Percentiles rank a stretch among this genome's conserved stretches.
phyloP scores from a whole-genome alignment of 2,888 invertebrate species.

The Mellilla xanthometata region DNA sequence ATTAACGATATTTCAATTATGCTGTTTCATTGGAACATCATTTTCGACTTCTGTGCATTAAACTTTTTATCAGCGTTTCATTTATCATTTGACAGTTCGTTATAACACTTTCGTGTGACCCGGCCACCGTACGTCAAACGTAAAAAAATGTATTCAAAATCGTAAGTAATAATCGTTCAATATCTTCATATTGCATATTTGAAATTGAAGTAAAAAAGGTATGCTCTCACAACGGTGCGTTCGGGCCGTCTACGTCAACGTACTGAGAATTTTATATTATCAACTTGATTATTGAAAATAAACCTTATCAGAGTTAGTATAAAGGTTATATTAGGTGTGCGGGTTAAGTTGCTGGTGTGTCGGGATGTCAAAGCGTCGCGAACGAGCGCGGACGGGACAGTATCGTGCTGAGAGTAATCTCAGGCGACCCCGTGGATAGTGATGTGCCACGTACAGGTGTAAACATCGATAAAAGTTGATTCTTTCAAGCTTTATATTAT shows the following conservation, averaged over 20 bases:
- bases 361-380: constrained; percentile 82
- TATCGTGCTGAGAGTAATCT: constrained; percentile 83
- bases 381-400: constrained; percentile 80
- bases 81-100: constrained; percentile 50
- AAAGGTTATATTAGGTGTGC: constrained; percentile 33
- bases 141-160: constrained; percentile 47
- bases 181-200: constrained; percentile 75
- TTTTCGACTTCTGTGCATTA: constrained; percentile 27
- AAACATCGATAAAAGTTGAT: constrained; percentile 38
- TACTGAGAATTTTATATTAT: constrained; percentile 45
- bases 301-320: constrained; percentile 29
- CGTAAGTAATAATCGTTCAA: constrained; percentile 72
- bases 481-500: no score
- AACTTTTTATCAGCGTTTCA: constrained; percentile 35
- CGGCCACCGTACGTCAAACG: constrained; percentile 45
- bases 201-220: constrained; percentile 56
- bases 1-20: constrained; percentile 2
- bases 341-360: constrained; percentile 48
- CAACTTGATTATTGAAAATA: constrained; percentile 26
- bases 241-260: constrained; percentile 76
- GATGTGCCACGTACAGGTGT: constrained; percentile 41
- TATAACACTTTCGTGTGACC: constrained; percentile 53
- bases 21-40: constrained; percentile 9
- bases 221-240: constrained; percentile 61
- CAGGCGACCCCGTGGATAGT: constrained; percentile 63